A percentile compares a stretch with the other conserved stretches of the same genome.
Evolutionary conservation across 2,797 vertebrate genomes (phyloP).

Genomic region (Microctenopoma stevenorrisi): DNA sequence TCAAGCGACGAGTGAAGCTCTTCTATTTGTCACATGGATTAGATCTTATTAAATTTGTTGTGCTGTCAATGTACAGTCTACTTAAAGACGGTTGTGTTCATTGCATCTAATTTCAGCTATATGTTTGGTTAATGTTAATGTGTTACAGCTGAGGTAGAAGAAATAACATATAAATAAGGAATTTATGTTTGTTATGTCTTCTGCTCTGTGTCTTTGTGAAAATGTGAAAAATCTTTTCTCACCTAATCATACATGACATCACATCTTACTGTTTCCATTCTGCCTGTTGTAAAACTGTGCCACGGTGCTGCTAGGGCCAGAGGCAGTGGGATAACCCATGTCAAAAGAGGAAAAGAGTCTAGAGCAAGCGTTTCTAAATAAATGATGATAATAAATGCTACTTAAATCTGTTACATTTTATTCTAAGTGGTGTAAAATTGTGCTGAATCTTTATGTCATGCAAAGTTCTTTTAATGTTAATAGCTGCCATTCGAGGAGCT

Average conservation of each 20-base stretch:
- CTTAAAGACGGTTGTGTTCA: background rate
- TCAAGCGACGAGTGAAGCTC: slow-evolving; percentile 27
- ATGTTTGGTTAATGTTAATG: background rate
- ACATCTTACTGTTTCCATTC: slow-evolving; percentile 4
- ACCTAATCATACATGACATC: slow-evolving; percentile 2
- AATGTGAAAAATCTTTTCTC: too few relatives aligned
- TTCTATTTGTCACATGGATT: slow-evolving; percentile 16
- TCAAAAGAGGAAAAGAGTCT: slow-evolving; percentile 8
- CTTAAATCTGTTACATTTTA: too few relatives aligned
- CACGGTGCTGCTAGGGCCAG: background rate
- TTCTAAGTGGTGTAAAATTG: too few relatives aligned
- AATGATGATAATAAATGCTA: background rate
- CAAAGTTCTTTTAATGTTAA: too few relatives aligned
- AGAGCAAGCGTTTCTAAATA: background rate
- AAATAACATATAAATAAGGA: too few relatives aligned
- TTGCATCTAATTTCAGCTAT: background rate
- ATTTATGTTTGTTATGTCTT: too few relatives aligned
- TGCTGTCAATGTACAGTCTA: background rate
- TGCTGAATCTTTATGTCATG: too few relatives aligned
- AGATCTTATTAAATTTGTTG: slow-evolving; percentile 4
- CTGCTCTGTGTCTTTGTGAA: too few relatives aligned
- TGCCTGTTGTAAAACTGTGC: background rate
- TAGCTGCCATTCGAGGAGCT: too few relatives aligned
- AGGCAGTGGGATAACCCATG: slow-evolving; percentile 28
- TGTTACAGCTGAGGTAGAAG: too few relatives aligned